Percentiles rank a stretch among this genome's conserved stretches.
These are phyloP conservation scores for Podocnemis expansa DNA, from an alignment of 2,113 vertebrate genomes.

Conservation along the genomic window DNA sequence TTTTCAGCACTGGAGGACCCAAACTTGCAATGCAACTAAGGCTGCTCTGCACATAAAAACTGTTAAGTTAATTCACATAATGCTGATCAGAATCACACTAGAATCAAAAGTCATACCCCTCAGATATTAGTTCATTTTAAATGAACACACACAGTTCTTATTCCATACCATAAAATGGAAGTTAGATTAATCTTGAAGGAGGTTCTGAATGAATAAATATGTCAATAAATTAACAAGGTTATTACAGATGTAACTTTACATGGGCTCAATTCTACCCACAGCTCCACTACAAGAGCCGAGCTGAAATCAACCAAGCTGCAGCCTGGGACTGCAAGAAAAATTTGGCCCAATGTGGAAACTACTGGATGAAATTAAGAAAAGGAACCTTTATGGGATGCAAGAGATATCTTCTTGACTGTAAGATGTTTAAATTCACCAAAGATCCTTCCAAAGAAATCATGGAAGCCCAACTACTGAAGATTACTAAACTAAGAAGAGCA, in stretches of 20 bases:
- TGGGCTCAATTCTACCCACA: not conserved
- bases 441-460: not conserved
- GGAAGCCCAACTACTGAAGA: not conserved
- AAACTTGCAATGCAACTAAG: not conserved
- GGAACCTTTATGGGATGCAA: not conserved
- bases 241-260: not conserved
- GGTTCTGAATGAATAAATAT: not conserved
- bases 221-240: not conserved
- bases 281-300: not conserved
- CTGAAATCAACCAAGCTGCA: not conserved
- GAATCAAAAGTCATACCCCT: not conserved
- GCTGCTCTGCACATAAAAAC: not conserved
- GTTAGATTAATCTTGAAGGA: slow-evolving; percentile 17
- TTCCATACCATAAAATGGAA: not conserved
- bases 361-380: not conserved
- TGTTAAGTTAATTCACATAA: not conserved
- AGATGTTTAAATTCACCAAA: not conserved
- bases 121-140: not conserved
- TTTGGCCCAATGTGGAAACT: not conserved
- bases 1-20: not conserved
- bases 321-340: not conserved
- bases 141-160: not conserved
- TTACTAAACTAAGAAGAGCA: not conserved
- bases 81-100: not conserved
- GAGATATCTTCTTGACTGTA: not conserved